A percentile compares a stretch with the other conserved stretches of the same genome.
phyloP scores from a whole-genome alignment of 2,113 vertebrate species.

The Phylloscopus whistleri region DNA sequence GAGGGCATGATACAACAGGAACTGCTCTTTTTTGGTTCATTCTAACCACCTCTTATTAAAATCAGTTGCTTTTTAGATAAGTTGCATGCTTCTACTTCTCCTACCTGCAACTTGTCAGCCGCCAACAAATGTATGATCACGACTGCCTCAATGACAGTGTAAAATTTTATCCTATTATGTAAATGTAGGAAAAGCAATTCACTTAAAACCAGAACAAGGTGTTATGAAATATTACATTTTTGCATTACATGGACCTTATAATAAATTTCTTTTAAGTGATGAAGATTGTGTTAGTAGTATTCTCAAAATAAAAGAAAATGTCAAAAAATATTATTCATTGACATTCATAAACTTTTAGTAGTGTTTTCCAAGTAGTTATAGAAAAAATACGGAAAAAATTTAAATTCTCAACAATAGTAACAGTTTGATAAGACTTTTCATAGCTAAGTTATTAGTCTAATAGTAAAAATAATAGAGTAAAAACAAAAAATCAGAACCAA shows the following conservation, averaged over 20 bases:
- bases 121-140: accelerated
- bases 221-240: not conserved
- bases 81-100: not conserved
- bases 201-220: not conserved
- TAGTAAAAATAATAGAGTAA: not conserved
- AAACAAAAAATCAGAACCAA: not conserved
- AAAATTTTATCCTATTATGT: not conserved
- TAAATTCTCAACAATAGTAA: not conserved
- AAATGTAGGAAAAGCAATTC: not conserved
- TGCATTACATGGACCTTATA: not conserved
- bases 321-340: not conserved
- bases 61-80: not conserved
- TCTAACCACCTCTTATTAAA: not conserved
- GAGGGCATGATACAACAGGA: not conserved
- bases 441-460: not conserved
- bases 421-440: not conserved
- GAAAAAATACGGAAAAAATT: not conserved
- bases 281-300: not conserved
- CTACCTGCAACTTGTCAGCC: not conserved
- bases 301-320: not conserved
- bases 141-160: not conserved
- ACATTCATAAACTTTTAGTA: not conserved
- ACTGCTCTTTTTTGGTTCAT: not conserved
- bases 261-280: not conserved
- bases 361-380: not conserved